phyloP scores from a whole-genome alignment of 2,113 vertebrate genomes.

The Tenebrosternarchus preto region DNA sequence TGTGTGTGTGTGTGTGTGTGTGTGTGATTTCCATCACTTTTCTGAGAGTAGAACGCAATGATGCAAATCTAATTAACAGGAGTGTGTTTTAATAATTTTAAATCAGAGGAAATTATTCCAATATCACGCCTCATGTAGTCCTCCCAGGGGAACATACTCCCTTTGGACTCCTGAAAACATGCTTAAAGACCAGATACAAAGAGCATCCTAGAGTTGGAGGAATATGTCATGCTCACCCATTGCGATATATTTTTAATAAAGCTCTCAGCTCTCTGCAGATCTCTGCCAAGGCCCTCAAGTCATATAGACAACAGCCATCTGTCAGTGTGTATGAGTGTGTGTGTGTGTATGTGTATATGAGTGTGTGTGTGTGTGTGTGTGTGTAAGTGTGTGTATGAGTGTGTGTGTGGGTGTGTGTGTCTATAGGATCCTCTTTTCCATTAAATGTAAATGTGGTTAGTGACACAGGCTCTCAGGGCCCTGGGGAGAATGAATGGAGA shows the following conservation, averaged over 20 bases:
- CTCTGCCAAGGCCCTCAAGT: slow-evolving; percentile 8
- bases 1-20: not conserved
- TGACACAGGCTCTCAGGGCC: slow-evolving; percentile 11
- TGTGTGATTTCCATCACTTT: not conserved
- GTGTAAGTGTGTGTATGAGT: slow-evolving; percentile 9
- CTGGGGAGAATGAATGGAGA: not conserved
- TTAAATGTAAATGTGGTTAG: slow-evolving; percentile 39
- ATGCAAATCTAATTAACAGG: not conserved
- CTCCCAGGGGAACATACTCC: too few species aligned
- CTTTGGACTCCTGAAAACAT: not conserved
- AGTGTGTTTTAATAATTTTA: not conserved
- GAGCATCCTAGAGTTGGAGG: not conserved
- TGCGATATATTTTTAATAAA: slow-evolving; percentile 29
- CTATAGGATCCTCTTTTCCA: slow-evolving; percentile 31
- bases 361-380: slow-evolving; percentile 20
- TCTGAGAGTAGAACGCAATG: not conserved
- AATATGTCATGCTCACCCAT: not conserved
- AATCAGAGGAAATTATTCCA: not conserved
- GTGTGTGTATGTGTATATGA: not conserved
- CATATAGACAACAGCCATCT: slow-evolving; percentile 26
- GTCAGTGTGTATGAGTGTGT: slow-evolving; percentile 9
- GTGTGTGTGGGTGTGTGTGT: not conserved
- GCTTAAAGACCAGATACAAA: not conserved
- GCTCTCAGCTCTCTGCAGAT: not conserved
- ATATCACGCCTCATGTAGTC: slow-evolving; percentile 13